Base-by-base conservation (phyloP, 2,888 invertebrate species). In the Sarcophaga variegata region DNA sequence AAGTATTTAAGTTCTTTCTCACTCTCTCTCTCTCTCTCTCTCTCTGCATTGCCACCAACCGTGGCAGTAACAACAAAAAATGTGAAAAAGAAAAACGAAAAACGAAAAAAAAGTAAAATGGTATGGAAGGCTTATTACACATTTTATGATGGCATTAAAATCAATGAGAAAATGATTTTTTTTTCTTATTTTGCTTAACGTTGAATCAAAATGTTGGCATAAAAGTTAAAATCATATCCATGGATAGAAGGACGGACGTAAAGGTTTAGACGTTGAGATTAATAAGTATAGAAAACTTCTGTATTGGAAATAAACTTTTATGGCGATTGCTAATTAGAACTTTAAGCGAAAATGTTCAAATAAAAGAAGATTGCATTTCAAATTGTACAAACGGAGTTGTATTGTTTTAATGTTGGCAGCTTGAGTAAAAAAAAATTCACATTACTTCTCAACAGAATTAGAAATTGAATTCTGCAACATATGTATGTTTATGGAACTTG, bases 1-100 rank as follows among this genome's bases (percentile, higher is more conserved):
- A 92, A 93, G 93, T 92, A 90, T 91, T 70, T 76, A 70, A 62
- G 66, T 62, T 60, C 8, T 37, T 8, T 37, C 2, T 25, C 25
- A 1, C 27, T 27, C 8, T 37, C 37, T 37, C 0, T 25, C 25
- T 25, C 27, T 27, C 27, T 6, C 37, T 10, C 37, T 8, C 8
- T 37, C 37, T 37, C 10, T 49, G 62, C 54, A 69, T 37, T 37
- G 37, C 37, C 54, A 69, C 25, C 45, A 2, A 72, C 17, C 70
- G 60, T 17, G 20, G 27, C 45, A 67, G 60, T 37, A 60, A 71
- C 67, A 78, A 77, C 45, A 71, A 11, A 54, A 64, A 20, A 69
- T n/a, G 1, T 1, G 8, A 37, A 37, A 37, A 10, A 37, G 1
- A 37, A 37, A 37, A 37, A 37, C n/a, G 6, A 2, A 6, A 37